phyloP scores from a whole-genome alignment of 2,113 vertebrate species.

The Pomatorhinus ruficollis region DNA sequence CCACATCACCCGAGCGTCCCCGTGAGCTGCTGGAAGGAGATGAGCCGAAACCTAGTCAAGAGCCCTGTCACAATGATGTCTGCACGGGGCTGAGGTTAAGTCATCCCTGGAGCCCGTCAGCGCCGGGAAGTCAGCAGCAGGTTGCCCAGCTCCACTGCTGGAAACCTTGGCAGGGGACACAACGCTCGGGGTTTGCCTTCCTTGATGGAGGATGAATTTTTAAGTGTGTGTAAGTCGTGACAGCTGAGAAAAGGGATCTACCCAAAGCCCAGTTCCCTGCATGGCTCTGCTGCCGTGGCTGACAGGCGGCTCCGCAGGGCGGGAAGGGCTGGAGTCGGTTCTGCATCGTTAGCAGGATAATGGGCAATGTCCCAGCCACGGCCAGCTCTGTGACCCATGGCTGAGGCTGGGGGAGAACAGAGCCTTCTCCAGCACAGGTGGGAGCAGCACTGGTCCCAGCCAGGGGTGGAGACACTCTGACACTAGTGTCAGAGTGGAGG shows the following conservation, averaged over 20 bases:
- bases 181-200: neutral
- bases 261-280: neutral
- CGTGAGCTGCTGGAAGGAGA: conserved; percentile 30
- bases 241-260: conserved; percentile 35
- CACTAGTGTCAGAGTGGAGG: neutral
- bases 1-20: neutral
- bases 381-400: accelerated
- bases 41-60: conserved; percentile 39
- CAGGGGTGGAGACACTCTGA: neutral
- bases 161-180: conserved; percentile 37
- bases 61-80: conserved; percentile 52
- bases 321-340: neutral
- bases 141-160: conserved; percentile 15
- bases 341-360: conserved; percentile 36
- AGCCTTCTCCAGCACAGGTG: neutral
- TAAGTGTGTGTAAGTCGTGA: neutral
- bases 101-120: conserved; percentile 44
- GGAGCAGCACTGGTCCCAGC: accelerated
- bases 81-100: conserved; percentile 13
- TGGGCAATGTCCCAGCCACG: neutral
- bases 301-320: neutral
- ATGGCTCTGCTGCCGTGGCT: neutral
- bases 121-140: conserved; percentile 16
- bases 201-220: conserved; percentile 24
- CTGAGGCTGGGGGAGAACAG: neutral